phyloP scores from a whole-genome alignment of 2,888 invertebrate species.

The Mesoligia furuncula region DNA sequence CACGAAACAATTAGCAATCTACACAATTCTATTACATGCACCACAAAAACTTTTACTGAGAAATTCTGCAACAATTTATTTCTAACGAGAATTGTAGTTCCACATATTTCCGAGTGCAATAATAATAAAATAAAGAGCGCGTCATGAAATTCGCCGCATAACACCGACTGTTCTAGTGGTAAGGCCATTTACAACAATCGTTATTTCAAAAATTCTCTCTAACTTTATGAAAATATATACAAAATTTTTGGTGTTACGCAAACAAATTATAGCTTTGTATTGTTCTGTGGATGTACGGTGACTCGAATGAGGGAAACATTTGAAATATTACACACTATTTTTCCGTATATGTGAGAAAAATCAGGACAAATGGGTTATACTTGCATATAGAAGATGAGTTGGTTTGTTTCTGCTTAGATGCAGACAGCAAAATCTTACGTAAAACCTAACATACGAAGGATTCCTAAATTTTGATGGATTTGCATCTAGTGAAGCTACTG shows the following conservation, averaged over 20 bases:
- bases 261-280: conserved; percentile 59
- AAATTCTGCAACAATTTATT: conserved; percentile 53
- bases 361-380: conserved; percentile 26
- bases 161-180: conserved; percentile 28
- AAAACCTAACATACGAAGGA: neutral
- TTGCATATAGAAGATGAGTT: conserved; percentile 26
- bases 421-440: conserved; percentile 6
- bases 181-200: conserved; percentile 38
- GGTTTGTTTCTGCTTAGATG: conserved; percentile 14
- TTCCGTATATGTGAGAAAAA: conserved; percentile 25
- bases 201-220: conserved; percentile 56
- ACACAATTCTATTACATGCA: conserved; percentile 34
- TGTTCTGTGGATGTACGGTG: conserved; percentile 33
- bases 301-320: conserved; percentile 16
- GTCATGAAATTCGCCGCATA: conserved; percentile 52
- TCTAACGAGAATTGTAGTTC: conserved; percentile 38
- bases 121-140: conserved; percentile 62
- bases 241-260: conserved; percentile 53
- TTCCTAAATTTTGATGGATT: neutral
- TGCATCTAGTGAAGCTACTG: neutral
- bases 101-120: conserved; percentile 59
- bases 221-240: conserved; percentile 63
- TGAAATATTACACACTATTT: conserved; percentile 45
- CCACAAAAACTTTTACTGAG: conserved; percentile 31
- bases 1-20: conserved; percentile 33